Evolutionary conservation across 1,140 invertebrate species (phyloP).

Genomic region (Lasioglossum albipes): DNA sequence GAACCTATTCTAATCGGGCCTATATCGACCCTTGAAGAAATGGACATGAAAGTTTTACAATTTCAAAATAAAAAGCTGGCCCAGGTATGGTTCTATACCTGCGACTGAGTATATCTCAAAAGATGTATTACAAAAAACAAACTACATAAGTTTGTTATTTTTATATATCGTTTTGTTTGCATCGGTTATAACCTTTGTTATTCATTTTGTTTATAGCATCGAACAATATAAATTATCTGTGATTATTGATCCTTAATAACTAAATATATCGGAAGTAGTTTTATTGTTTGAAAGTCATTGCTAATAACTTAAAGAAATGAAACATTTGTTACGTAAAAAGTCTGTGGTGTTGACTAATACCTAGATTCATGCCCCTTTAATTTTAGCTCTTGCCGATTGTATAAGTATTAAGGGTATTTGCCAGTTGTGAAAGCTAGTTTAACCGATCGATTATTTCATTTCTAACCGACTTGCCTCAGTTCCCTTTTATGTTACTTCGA

Average conservation of each 20-base stretch:
- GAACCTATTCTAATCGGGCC: constrained; percentile 95
- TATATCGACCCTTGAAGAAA: constrained; percentile 96
- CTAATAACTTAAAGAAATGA: neutral
- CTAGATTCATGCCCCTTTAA: neutral
- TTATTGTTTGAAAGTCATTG: neutral
- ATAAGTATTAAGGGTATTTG: neutral
- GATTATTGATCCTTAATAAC: neutral
- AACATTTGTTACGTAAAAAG: constrained; percentile 24
- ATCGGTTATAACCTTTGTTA: neutral
- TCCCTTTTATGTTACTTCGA: neutral
- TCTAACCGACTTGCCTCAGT: neutral
- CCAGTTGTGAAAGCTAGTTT: neutral
- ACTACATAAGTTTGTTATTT: neutral
- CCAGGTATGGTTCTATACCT: constrained; percentile 83
- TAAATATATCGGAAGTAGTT: neutral
- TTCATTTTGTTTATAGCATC: neutral
- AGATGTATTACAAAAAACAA: neutral
- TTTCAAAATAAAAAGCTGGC: constrained; percentile 98
- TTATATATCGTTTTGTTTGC: neutral
- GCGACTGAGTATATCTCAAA: neutral
- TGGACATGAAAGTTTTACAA: constrained; percentile 97
- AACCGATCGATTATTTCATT: neutral
- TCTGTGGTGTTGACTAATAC: neutral
- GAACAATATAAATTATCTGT: no score
- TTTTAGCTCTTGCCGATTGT: neutral